phyloP scores from a whole-genome alignment of 2,888 invertebrate genomes.

The Drosophila neonasuta region DNA sequence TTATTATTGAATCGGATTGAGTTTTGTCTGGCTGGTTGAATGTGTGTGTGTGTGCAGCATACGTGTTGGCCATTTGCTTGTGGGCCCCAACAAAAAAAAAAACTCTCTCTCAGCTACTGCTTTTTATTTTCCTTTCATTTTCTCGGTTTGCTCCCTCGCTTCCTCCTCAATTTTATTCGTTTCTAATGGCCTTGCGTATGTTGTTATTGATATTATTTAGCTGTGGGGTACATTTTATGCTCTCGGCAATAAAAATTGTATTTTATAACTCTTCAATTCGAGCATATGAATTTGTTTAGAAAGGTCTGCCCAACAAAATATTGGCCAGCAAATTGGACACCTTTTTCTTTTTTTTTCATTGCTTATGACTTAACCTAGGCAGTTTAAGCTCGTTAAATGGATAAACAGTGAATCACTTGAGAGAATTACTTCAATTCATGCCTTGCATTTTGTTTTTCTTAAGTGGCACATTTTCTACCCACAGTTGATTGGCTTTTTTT shows the following conservation, averaged over 20 bases:
- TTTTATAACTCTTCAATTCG: conserved; percentile 64
- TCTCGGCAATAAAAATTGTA: conserved; percentile 63
- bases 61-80: conserved; percentile 47
- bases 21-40: conserved; percentile 14
- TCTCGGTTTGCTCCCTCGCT: conserved; percentile 11
- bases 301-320: background rate
- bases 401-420: conserved; percentile 18
- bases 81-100: background rate
- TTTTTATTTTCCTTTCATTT: conserved; percentile 31
- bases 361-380: conserved; percentile 20
- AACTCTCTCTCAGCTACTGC: conserved; percentile 6
- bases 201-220: conserved; percentile 64
- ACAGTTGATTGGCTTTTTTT: conserved; percentile 1
- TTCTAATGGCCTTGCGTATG: conserved; percentile 50
- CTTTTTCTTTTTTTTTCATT: conserved; percentile 23
- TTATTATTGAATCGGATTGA: conserved; percentile 74
- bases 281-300: conserved; percentile 53
- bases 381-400: conserved; percentile 26
- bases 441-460: background rate
- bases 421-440: conserved; percentile 10
- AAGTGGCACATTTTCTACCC: conserved; percentile 2
- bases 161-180: conserved; percentile 47
- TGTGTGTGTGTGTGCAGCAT: conserved; percentile 13
- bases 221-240: conserved; percentile 38
- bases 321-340: conserved; percentile 41